A percentile compares a stretch with the other conserved stretches of the same genome.
phyloP scores from a whole-genome alignment of 2,888 invertebrate genomes.

The Digitonthophagus gazella region DNA sequence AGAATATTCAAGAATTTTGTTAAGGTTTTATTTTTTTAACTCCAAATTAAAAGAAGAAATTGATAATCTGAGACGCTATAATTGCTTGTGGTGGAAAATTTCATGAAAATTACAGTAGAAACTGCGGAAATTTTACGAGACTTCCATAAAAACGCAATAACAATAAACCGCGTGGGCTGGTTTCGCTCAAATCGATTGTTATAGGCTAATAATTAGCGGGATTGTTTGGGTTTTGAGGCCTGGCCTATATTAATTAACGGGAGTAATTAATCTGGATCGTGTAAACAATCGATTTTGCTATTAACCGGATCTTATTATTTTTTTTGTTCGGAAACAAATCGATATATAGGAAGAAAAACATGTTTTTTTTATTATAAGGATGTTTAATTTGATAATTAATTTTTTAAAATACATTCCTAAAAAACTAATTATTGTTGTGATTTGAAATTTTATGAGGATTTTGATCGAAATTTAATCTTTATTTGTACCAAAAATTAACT shows the following conservation, averaged over 20 bases:
- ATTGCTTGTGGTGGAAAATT: background rate
- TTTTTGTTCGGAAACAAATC: too few species aligned
- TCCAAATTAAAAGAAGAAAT: too few species aligned
- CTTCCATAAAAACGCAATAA: background rate
- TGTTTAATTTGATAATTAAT: background rate
- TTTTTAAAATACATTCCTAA: too few species aligned
- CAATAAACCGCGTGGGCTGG: background rate
- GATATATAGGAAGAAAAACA: too few species aligned
- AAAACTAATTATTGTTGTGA: too few species aligned
- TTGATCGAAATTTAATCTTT: too few species aligned
- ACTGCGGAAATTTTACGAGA: too few species aligned
- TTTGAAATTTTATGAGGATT: too few species aligned
- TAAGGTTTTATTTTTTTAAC: too few species aligned
- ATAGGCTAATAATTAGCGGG: background rate
- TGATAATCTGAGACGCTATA: too few species aligned
- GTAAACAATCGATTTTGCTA: background rate
- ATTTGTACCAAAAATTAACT: too few species aligned
- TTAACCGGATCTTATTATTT: background rate
- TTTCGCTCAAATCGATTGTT: background rate
- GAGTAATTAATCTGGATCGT: background rate
- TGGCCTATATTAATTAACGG: background rate
- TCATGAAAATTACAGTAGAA: background rate
- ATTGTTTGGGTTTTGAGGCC: background rate
- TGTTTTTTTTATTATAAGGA: background rate
- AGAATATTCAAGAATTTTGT: too few species aligned